Evolutionary conservation across 2,797 vertebrate genomes (phyloP), one percentile per base, ranked within the genome.

Genomic region (Acipenser oxyrinchus): DNA sequence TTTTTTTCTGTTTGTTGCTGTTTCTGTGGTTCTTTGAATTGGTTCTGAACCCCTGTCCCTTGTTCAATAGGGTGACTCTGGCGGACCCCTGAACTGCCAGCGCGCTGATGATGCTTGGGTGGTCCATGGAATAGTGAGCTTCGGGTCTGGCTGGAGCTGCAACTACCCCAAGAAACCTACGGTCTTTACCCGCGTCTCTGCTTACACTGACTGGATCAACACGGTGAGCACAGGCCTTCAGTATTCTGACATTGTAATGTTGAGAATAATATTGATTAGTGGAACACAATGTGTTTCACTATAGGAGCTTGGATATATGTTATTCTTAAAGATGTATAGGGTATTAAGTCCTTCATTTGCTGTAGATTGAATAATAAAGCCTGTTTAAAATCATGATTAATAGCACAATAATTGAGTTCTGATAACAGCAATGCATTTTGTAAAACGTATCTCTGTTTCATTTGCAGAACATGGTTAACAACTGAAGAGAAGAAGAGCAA

Each of bases 1-100:
- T 37, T 37, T 37, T 37, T 37, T 37, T 37, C 3, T 37, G 2
- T 37, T 37, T 37, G 2, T 37, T 37, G 23, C 23, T 15, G 37
- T 12, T 23, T n/a, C 65, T 49, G 55, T 10, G n/a, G 48, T 10
- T 8, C 49, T 60, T 51, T 62, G 6, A 12, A 9, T 12, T 53
- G 51, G 51, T 53, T 53, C 7, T 53, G 51, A 53, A 53, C 8
- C 8, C 51, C 51, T 6, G 51, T 70, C 18, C 57, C 18, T 18
- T 58, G 2, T 66, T 15, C 2, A 52, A 10, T 72, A 95, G 94
- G 93, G 92, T 63, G 94, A 95, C 77, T 95, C 94, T 0, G 94
- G 94, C 0, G 93, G 93, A 51, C 93, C 94, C 0, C 84, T 96
- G 80, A 95, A 94, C 88, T 94, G 92, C 69, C 76, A 79, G 74